phyloP scores from a whole-genome alignment of 2,797 vertebrate species.

The Atherinosoma microstoma region DNA sequence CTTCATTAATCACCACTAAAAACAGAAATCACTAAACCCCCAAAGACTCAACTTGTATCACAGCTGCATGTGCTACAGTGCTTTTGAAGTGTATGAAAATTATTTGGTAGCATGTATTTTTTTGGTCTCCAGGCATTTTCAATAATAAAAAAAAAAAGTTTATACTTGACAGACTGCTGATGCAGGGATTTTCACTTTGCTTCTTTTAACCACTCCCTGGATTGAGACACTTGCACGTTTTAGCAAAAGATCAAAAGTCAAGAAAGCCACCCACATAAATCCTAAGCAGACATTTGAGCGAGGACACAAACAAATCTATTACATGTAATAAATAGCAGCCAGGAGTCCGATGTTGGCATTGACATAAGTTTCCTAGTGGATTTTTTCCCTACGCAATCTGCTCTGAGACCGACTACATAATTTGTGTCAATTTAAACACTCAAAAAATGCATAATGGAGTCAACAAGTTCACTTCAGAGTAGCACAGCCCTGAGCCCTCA shows the following conservation, averaged over 20 bases:
- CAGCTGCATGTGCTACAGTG: too few relatives aligned
- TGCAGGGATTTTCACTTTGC: not conserved
- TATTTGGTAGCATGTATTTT: too few relatives aligned
- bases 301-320: not conserved
- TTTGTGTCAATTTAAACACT: not conserved
- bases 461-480: not conserved
- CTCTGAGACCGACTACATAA: not conserved
- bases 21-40: too few relatives aligned
- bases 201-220: not conserved
- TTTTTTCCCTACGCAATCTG: not conserved
- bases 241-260: not conserved
- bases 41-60: too few relatives aligned
- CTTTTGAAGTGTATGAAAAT: too few relatives aligned
- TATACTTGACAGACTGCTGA: not conserved
- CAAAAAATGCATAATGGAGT: not conserved
- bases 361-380: not conserved
- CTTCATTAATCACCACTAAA: too few relatives aligned
- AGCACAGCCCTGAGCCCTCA: not conserved
- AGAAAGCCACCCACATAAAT: not conserved
- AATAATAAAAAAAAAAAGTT: too few relatives aligned
- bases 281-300: not conserved
- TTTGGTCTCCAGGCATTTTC: too few relatives aligned
- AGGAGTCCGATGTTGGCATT: not conserved
- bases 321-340: not conserved
- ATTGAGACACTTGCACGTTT: not conserved